Evolutionary conservation across 92 coral and sea anemone species (phyloP).

Genomic region (Zoanthus solanderi): DNA sequence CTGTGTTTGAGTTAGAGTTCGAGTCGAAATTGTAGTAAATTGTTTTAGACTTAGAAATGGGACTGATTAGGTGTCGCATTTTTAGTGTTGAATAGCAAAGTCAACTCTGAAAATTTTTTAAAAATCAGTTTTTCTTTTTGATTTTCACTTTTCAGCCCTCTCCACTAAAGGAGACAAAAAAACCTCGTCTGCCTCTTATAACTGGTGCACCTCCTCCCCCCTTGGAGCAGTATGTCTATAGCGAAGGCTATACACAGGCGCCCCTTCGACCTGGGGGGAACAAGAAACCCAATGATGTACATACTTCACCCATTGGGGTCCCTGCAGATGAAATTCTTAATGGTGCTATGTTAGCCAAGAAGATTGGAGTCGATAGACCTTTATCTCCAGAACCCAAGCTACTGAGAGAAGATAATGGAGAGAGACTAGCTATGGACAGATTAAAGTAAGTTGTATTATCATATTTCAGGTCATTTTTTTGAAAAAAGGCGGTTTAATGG

Average conservation of each 20-base stretch:
- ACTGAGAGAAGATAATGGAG: conserved; percentile 80
- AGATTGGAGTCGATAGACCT: conserved; percentile 81
- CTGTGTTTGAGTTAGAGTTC: no score
- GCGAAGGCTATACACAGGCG: conserved; percentile 78
- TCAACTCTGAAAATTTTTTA: no score
- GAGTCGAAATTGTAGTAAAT: background rate
- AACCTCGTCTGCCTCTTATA: conserved; percentile 72
- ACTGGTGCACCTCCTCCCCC: conserved; percentile 95
- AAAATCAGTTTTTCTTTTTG: background rate
- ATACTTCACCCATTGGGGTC: conserved; percentile 18
- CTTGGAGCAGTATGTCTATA: conserved; percentile 90
- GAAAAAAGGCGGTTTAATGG: no score
- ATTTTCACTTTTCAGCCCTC: background rate
- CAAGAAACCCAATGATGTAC: conserved; percentile 60
- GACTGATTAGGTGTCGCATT: no score
- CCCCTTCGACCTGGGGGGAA: conserved; percentile 78
- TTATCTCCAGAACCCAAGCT: conserved; percentile 53
- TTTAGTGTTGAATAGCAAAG: no score
- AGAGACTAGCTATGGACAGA: conserved; percentile 82
- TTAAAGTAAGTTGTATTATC: conserved; percentile 58
- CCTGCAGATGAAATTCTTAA: conserved; percentile 82
- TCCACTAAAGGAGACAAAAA: conserved; percentile 36
- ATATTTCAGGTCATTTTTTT: background rate
- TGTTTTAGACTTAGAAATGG: no score
- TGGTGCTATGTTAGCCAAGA: conserved; percentile 86